phyloP scores from a whole-genome alignment of 1,140 invertebrate genomes.

The Solen grandis region DNA sequence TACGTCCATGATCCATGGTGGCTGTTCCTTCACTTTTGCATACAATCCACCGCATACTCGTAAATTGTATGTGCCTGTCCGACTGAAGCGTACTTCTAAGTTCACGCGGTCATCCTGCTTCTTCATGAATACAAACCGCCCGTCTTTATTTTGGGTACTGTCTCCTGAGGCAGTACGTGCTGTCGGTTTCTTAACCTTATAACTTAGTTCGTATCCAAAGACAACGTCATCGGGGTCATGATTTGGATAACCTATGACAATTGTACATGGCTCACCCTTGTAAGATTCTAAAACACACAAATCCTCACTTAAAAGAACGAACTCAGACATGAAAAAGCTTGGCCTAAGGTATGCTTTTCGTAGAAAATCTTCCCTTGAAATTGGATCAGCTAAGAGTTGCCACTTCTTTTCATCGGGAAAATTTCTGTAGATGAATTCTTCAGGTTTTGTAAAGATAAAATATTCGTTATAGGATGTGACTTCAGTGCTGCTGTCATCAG shows the following conservation, averaged over 20 bases:
- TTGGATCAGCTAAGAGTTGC: slow-evolving; percentile 51
- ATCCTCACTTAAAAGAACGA: slow-evolving; percentile 33
- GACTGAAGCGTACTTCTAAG: slow-evolving; percentile 39
- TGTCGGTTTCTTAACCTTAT: slow-evolving; percentile 6
- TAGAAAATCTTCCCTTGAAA: slow-evolving; percentile 37
- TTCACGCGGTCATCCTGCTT: slow-evolving; percentile 15
- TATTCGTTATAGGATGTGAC: slow-evolving; percentile 34
- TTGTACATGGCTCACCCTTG: slow-evolving; percentile 26
- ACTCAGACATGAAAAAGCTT: slow-evolving; percentile 22
- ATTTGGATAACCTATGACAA: slow-evolving; percentile 32
- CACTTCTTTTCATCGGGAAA: slow-evolving; percentile 55
- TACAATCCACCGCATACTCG: slow-evolving; percentile 27
- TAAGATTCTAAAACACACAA: slow-evolving; percentile 21
- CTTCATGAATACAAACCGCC: slow-evolving; percentile 32
- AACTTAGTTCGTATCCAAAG: slow-evolving; percentile 45
- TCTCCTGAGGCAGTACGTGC: too few species aligned
- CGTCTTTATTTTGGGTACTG: too few species aligned
- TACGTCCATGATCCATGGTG: slow-evolving; percentile 44
- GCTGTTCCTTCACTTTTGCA: slow-evolving; percentile 23
- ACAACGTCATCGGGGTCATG: slow-evolving; percentile 1
- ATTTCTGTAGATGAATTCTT: slow-evolving; percentile 52
- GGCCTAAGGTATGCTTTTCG: slow-evolving; percentile 15
- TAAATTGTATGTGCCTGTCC: slow-evolving; percentile 19
- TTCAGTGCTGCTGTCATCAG: background rate
- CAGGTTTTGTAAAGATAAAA: slow-evolving; percentile 56